Base-by-base conservation (phyloP, 1,140 invertebrate species). In the Drosophila auraria region DNA sequence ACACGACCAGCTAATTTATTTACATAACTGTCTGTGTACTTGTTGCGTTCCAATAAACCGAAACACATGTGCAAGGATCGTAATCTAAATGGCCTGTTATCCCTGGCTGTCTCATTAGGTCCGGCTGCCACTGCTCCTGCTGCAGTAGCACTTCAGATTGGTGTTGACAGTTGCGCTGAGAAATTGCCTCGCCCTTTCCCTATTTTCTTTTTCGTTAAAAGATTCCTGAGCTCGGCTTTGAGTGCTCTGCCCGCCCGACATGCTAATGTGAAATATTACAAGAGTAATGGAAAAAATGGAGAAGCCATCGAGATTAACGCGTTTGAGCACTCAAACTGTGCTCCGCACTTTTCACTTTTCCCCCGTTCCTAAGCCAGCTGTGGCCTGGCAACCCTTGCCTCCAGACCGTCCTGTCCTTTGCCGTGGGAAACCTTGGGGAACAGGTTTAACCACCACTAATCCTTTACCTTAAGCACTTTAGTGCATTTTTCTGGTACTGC, bases 1-100 rank as follows among this genome's bases (percentile, higher is more conserved):
- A 60, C 70, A 82, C 62, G 56, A 66, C 51, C 70, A 77, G 87
- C 86, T 90, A 91, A 90, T 90, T 90, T 86, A 90, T 90, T 82
- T 90, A 75, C 86, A 73, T 60, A 27, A 42, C 45, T 33, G 49
- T 14, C 62, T 17, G 38, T n/a, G 73, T 61, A 75, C 86, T 71
- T 64, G 60, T 63, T 68, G 17, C 33, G 11, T 42, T 45, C 27
- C 27, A 50, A 20, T 64, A 76, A 77, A 73, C 61, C 53, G 8
- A 72, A 89, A 81, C 86, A 90, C 44, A 76, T 78, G 75, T 78
- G 61, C 44, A 17, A 63, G 72, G 72, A 78, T 62, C 40, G 50
- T 69, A 78, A 78, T 78, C 71, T 38, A 63, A 78, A 64, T 56
- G 72, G 54, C 57, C 25, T 65, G 61, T 57, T 66, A 56, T 42